These are phyloP conservation scores for Zoanthus sansibaricus DNA, from an alignment of 92 coral and sea anemone species.

Conservation along the genomic window DNA sequence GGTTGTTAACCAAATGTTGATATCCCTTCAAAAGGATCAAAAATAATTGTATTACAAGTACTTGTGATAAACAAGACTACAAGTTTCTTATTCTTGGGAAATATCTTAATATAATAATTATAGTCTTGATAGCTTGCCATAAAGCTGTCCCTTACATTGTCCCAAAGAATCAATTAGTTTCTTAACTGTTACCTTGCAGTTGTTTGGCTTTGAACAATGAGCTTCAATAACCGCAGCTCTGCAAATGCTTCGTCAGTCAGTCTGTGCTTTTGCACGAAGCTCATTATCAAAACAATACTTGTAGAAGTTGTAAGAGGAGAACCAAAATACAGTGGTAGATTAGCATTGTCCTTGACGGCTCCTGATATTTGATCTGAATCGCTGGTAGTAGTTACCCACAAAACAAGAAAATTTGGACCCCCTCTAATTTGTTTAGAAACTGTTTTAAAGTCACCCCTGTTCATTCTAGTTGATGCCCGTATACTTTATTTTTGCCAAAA, in stretches of 20 bases:
- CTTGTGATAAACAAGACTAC: too few relatives aligned
- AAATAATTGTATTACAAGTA: background rate
- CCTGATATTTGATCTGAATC: slow-evolving; percentile 9
- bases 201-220: slow-evolving; percentile 51
- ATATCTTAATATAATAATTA: too few relatives aligned
- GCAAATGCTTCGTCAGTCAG: slow-evolving; percentile 61
- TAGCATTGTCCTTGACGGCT: slow-evolving; percentile 17
- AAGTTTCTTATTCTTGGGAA: too few relatives aligned
- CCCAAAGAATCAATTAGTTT: slow-evolving; percentile 37
- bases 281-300: slow-evolving; percentile 45
- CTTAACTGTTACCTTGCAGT: slow-evolving; percentile 40
- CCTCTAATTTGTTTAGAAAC: too few relatives aligned
- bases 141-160: slow-evolving; percentile 23
- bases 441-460: too few relatives aligned
- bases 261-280: slow-evolving; percentile 40
- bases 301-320: slow-evolving; percentile 20
- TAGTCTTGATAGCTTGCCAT: too few relatives aligned
- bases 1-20: background rate
- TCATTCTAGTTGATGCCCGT: too few relatives aligned
- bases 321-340: slow-evolving; percentile 25
- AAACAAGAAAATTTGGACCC: too few relatives aligned
- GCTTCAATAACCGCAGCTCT: slow-evolving; percentile 45
- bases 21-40: background rate
- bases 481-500: too few relatives aligned
- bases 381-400: background rate